These are phyloP conservation scores for Apostichopus parvimensis DNA, from an alignment of 35 echinoderm and acorn worm genomes.

Conservation along the genomic window DNA sequence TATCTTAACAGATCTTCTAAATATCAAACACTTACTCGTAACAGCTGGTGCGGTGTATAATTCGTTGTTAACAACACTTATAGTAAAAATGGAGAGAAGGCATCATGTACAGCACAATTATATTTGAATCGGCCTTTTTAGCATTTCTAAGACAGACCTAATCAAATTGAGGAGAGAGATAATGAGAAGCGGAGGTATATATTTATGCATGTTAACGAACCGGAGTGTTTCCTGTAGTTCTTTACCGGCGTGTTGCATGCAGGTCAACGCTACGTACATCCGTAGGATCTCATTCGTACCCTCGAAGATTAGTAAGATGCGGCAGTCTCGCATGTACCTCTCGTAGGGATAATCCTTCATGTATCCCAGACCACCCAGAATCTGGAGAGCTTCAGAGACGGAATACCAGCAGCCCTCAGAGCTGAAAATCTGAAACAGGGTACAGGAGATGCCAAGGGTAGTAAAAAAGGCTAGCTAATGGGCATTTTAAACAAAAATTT, in stretches of 20 bases:
- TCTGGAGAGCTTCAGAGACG: slow-evolving; percentile 84
- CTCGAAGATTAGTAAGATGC: slow-evolving; percentile 92
- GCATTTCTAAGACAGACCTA: no score
- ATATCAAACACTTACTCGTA: no score
- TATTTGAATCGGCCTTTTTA: no score
- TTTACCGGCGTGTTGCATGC: slow-evolving; percentile 85
- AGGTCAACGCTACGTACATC: slow-evolving; percentile 79
- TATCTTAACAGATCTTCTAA: no score
- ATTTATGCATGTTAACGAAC: slow-evolving; percentile 51
- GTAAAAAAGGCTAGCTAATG: no score
- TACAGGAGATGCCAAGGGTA: not conserved
- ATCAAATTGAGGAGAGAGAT: no score
- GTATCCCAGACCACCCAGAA: slow-evolving; percentile 91
- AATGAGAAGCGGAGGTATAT: not conserved
- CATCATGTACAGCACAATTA: no score
- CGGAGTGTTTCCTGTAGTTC: slow-evolving; percentile 68
- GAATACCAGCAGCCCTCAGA: slow-evolving; percentile 85
- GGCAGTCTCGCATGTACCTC: slow-evolving; percentile 75
- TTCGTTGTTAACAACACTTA: no score
- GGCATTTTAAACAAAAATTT: no score
- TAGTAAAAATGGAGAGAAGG: no score
- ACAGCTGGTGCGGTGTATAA: no score
- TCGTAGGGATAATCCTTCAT: slow-evolving; percentile 98
- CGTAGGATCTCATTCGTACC: slow-evolving; percentile 98
- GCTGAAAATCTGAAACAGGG: slow-evolving; percentile 74